Conservation (phyloP, 2,888 invertebrate species). For the Drosophila fulvimacula region DNA sequence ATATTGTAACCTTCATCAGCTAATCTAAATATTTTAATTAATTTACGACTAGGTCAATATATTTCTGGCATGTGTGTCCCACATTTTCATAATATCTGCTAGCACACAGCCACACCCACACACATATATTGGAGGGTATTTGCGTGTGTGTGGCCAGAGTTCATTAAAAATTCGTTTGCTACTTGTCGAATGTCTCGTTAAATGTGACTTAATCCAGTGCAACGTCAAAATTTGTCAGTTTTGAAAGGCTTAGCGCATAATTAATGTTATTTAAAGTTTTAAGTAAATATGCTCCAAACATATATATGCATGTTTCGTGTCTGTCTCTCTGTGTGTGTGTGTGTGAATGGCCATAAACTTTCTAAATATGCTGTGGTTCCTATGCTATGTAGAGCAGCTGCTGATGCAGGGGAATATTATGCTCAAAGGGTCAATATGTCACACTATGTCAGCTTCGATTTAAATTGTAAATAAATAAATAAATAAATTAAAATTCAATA, state of each 20-base stretch:
- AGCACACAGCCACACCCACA: background rate
- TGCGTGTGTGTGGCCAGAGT: conserved; percentile 49
- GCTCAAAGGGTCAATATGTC: background rate
- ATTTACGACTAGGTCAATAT: conserved; percentile 6
- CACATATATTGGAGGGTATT: too few relatives aligned
- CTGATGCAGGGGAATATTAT: background rate
- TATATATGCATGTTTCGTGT: background rate
- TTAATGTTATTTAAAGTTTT: conserved; percentile 64
- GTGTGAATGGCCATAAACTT: conserved; percentile 47
- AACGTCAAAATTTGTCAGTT: conserved; percentile 61
- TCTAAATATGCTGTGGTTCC: conserved; percentile 56
- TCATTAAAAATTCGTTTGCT: conserved; percentile 54
- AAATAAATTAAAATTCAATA: too few relatives aligned
- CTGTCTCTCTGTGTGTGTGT: conserved; percentile 13
- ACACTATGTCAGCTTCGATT: too few relatives aligned
- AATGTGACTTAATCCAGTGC: conserved; percentile 58
- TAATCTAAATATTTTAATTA: background rate
- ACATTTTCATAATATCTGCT: conserved; percentile 19
- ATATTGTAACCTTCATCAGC: background rate
- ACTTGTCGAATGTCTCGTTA: conserved; percentile 35
- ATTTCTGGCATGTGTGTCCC: conserved; percentile 15
- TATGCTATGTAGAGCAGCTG: conserved; percentile 11
- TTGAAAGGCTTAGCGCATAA: conserved; percentile 56
- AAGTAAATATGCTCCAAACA: conserved; percentile 9
- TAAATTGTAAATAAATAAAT: too few relatives aligned